Evolutionary conservation across 2,888 invertebrate genomes (phyloP).

Genomic region (Subacronicta megacephala): DNA sequence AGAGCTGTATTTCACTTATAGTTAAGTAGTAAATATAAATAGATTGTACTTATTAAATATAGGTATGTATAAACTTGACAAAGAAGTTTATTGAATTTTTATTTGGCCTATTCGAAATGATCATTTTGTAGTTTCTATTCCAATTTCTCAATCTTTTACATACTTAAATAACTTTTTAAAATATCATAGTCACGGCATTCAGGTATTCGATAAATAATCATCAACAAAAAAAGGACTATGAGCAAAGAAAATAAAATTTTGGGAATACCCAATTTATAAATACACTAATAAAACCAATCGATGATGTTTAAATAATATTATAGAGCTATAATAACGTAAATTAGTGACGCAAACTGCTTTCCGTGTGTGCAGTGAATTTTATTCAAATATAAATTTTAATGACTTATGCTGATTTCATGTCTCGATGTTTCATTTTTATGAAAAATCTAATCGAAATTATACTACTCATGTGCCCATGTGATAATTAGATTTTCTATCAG

Average conservation of each 20-base stretch:
- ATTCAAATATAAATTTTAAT: slow-evolving; percentile 17
- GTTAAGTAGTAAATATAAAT: no score
- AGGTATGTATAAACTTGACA: no score
- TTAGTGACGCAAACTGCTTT: slow-evolving; percentile 30
- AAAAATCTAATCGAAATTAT: background rate
- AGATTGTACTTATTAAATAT: no score
- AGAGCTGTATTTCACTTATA: no score
- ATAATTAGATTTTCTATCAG: no score
- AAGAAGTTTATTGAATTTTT: no score
- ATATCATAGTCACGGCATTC: no score
- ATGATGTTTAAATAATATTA: slow-evolving; percentile 28
- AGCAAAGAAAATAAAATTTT: slow-evolving; percentile 11
- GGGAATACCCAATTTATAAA: slow-evolving; percentile 53
- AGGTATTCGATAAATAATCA: background rate
- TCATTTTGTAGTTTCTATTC: no score
- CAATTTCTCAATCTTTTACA: no score
- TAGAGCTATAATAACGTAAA: slow-evolving; percentile 23
- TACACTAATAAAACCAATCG: slow-evolving; percentile 23
- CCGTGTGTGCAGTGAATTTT: slow-evolving; percentile 21
- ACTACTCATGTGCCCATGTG: no score
- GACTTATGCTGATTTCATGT: slow-evolving; percentile 9
- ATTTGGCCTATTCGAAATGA: no score
- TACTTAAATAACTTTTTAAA: no score
- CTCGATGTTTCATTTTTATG: background rate
- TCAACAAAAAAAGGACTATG: background rate